These are phyloP conservation scores for Lacerta agilis DNA, from an alignment of 2,797 vertebrate genomes.

Conservation along the genomic window DNA sequence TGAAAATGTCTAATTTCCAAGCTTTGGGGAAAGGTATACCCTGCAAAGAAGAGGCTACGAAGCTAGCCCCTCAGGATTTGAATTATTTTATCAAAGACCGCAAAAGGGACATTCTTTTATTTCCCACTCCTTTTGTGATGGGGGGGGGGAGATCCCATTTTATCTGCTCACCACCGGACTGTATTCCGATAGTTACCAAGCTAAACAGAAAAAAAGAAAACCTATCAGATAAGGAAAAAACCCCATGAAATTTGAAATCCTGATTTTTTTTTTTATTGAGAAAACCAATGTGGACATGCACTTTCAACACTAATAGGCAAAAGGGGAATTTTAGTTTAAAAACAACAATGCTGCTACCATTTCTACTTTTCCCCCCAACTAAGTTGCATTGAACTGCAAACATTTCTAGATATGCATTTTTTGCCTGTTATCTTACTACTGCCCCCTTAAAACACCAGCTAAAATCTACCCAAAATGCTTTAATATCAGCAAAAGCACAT, in stretches of 20 bases:
- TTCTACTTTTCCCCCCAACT: neutral
- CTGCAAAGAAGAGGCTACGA: neutral
- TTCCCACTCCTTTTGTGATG: neutral
- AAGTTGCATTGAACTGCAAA: neutral
- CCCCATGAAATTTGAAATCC: neutral
- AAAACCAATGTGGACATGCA: neutral
- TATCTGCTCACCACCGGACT: neutral
- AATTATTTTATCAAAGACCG: neutral
- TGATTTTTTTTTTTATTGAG: neutral
- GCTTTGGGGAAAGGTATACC: neutral
- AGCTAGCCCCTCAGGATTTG: neutral
- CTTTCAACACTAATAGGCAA: neutral
- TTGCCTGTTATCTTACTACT: neutral
- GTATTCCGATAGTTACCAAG: neutral
- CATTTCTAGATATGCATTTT: neutral
- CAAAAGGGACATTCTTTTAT: neutral
- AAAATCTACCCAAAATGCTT: neutral
- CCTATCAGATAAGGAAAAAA: neutral
- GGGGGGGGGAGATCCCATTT: neutral
- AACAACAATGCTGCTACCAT: neutral
- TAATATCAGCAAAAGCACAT: neutral
- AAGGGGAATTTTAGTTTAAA: neutral
- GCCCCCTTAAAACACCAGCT: neutral
- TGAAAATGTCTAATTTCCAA: neutral
- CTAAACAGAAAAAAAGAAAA: neutral